Evolutionary conservation across 2,888 invertebrate species (phyloP), one percentile per base, ranked within the genome.

Genomic region (Folsomia candida): DNA sequence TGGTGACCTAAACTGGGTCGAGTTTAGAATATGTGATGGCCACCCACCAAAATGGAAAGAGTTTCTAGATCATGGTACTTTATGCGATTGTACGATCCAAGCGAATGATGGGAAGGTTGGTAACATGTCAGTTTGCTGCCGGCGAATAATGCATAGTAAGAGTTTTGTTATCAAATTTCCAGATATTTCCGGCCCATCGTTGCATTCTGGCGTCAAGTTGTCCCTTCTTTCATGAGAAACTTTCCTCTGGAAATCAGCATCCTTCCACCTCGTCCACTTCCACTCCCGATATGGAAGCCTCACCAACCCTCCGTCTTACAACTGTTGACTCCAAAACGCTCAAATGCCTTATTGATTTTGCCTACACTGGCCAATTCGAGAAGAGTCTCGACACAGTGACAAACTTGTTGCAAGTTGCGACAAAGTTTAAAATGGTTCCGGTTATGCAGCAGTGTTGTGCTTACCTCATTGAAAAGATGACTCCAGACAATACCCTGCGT

Each of bases 141-240:
- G 4, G 37, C 37, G n/a, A 37, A 37, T 37, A 4, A 9, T 37
- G 37, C 37, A 9, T 37, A 14, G 14, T 37, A 37, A 37, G 6
- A 4, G 6, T 37, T 9, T 63, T 88, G 14, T 22, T 29, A 28
- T 69, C 22, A 51, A 65, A 65, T 51, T 67, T 57, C 11, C 47
- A 74, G 71, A 67, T 69, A 27, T 65, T 89, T 81, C 85, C 86
- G 77, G 86, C 90, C 62, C 91, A 91, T 81, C 85, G 91, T 72
- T 88, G 88, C 20, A 89, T 91, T 78, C 83, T 91, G 67, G 89
- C 90, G 28, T 88, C 89, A 29, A 88, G 87, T 60, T 90, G 90
- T 83, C 89, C 90, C 25, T 91, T 90, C 83, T 90, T 90, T 91
- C 83, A 88, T 89, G 69, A 90, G 89, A 82, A 88, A 88, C 18